Percentiles rank a stretch among this genome's conserved stretches.
These are phyloP conservation scores for Adoxophyes honmai DNA, from an alignment of 1,140 invertebrate species.

Conservation along the genomic window DNA sequence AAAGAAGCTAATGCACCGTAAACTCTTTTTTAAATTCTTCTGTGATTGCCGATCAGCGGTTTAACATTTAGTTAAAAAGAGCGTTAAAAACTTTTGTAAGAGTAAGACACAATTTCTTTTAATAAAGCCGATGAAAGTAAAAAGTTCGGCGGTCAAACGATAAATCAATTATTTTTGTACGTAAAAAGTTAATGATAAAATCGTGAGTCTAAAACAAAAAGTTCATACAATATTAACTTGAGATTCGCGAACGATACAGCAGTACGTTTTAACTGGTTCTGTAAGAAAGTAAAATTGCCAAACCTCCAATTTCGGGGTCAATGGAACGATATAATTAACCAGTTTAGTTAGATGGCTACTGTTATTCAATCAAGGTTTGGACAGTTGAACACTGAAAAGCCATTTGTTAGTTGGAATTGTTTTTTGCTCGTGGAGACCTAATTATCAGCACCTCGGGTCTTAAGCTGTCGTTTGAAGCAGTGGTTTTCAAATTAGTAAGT, in stretches of 20 bases:
- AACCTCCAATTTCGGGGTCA: slow-evolving; percentile 4
- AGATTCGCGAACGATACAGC: slow-evolving; percentile 5
- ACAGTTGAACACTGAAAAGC: slow-evolving; percentile 3
- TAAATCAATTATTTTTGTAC: not conserved
- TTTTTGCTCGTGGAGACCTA: not conserved
- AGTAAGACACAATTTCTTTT: no score
- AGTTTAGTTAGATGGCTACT: slow-evolving; percentile 14
- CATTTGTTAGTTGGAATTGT: not conserved
- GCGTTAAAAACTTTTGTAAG: no score
- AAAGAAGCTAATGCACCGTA: no score
- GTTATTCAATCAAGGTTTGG: slow-evolving; percentile 10
- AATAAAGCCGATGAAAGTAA: no score
- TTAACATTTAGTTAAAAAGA: no score
- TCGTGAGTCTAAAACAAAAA: not conserved
- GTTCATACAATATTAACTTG: not conserved
- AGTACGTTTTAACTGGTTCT: slow-evolving; percentile 1
- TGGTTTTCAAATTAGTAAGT: no score
- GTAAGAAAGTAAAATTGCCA: slow-evolving; percentile 15
- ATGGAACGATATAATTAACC: slow-evolving; percentile 13
- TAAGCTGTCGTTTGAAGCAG: no score
- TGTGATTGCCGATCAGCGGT: no score
- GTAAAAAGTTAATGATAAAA: slow-evolving; percentile 3
- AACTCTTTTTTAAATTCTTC: no score
- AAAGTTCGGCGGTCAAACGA: no score
- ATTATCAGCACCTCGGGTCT: no score